Evolutionary conservation across 2,113 vertebrate genomes (phyloP), one percentile per base, ranked within the genome.

Genomic region (Capreolus pygargus): DNA sequence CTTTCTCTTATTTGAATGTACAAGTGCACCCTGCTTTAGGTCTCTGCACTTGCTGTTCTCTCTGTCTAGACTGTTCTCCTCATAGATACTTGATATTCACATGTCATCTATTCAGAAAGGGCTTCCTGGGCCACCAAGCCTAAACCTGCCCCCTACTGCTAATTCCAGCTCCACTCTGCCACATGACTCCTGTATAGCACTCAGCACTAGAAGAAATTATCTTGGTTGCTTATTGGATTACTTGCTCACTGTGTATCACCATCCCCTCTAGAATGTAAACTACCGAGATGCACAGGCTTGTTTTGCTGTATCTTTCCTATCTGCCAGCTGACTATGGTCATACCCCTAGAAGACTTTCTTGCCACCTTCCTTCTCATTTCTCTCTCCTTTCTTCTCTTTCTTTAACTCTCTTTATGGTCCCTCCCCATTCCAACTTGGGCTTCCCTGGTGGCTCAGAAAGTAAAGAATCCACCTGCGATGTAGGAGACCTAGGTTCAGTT

Each of bases 241-340:
- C 9, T 14, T 60, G 27, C 55, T 78, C 67, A 52, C 39, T 70
- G 11, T 52, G 11, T 52, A 52, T 23, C 55, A 11, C 21, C 17
- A 6, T 50, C 50, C 3, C 27, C 10, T 33, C 19, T 5, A 13
- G 70, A 57, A 11, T 4, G 4, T 57, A 61, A 84, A 36, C 55
- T 11, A 19, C 21, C 13, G 0, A n/a, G 7, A n/a, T 12, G n/a
- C 21, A 0, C 27, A 36, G 7, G 21, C 7, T 43, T 64, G 23
- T 43, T 67, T 30, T 74, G 27, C 47, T 43, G 4, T 19, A 8
- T 5, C 54, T 21, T 58, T 10, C 4, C 47, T 36, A 3, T 30
- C 17, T 4, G 70, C 21, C 61, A 30, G 27, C 12, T 60, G 57
- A 61, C 17, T 52, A 8, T 25, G 36, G 33, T 13, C 64, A 36